Conservation (phyloP, 2,888 invertebrate genomes). For the Volucella inanis region DNA sequence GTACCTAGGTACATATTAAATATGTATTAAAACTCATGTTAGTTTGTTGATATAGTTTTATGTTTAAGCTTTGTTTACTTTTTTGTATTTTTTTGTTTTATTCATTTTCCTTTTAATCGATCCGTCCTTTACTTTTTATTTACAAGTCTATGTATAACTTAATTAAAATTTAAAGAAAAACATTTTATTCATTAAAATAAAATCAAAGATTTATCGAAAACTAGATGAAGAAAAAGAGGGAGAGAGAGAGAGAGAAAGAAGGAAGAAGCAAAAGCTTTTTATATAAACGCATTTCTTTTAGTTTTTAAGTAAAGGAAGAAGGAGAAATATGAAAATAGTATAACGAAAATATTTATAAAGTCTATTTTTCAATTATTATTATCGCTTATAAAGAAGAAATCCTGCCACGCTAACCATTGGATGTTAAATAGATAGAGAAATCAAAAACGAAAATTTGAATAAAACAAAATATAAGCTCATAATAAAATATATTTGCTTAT, state of each 20-base stretch:
- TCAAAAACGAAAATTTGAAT: slow-evolving; percentile 63
- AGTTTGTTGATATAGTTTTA: slow-evolving; percentile 69
- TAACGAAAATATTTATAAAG: slow-evolving; percentile 33
- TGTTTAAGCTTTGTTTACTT: slow-evolving; percentile 64
- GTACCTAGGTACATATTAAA: slow-evolving; percentile 66
- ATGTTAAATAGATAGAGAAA: slow-evolving; percentile 65
- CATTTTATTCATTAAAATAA: slow-evolving; percentile 32
- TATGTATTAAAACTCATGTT: slow-evolving; percentile 71
- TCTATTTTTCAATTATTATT: slow-evolving; percentile 46
- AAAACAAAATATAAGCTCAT: slow-evolving; percentile 63
- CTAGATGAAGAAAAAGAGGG: not conserved
- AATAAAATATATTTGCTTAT: slow-evolving; percentile 58
- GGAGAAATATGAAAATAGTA: not conserved
- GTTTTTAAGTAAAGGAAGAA: not conserved
- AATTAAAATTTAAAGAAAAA: slow-evolving; percentile 14
- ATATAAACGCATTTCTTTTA: slow-evolving; percentile 16
- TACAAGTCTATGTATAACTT: slow-evolving; percentile 14
- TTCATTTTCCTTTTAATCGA: not conserved
- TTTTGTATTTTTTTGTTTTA: slow-evolving; percentile 23
- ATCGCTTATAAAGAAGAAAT: slow-evolving; percentile 53
- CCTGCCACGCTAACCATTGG: slow-evolving; percentile 64
- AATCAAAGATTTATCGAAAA: not conserved
- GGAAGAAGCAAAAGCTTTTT: slow-evolving; percentile 35
- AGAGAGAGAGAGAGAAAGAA: slow-evolving; percentile 6
- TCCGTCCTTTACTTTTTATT: slow-evolving; percentile 64